These are phyloP conservation scores for Chlorodrepanis virens DNA, from an alignment of 2,113 vertebrate species.

Conservation along the genomic window DNA sequence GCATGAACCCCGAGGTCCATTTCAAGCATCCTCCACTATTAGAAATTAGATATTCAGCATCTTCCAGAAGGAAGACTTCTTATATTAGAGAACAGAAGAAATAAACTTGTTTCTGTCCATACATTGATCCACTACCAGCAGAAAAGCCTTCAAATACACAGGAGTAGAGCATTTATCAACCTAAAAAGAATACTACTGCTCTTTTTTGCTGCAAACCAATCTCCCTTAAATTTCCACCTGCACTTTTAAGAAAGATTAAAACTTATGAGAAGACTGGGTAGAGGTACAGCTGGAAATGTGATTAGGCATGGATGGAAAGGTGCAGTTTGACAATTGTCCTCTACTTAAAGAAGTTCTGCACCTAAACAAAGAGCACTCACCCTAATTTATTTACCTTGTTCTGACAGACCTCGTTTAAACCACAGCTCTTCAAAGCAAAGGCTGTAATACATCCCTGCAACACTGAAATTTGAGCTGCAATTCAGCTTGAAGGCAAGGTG, in stretches of 20 bases:
- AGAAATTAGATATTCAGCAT: neutral
- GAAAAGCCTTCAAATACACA: neutral
- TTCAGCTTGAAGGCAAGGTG: neutral
- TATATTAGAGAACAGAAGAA: neutral
- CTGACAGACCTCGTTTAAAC: neutral
- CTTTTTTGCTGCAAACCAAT: neutral
- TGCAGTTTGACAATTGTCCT: neutral
- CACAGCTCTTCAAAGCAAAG: neutral
- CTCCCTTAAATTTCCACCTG: neutral
- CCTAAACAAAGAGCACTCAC: neutral
- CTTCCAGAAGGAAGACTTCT: neutral
- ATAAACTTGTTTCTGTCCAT: neutral
- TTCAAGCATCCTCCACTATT: neutral
- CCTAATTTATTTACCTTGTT: neutral
- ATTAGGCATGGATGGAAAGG: neutral
- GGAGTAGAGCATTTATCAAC: neutral
- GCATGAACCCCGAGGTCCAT: neutral
- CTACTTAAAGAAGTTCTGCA: neutral
- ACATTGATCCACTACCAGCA: neutral
- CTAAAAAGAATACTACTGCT: neutral
- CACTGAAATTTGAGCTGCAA: neutral
- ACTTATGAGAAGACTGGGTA: neutral
- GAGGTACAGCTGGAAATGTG: neutral
- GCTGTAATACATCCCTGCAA: neutral
- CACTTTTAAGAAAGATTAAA: neutral